Conservation (phyloP, 2,797 vertebrate genomes). For the Simalia tracyae region DNA sequence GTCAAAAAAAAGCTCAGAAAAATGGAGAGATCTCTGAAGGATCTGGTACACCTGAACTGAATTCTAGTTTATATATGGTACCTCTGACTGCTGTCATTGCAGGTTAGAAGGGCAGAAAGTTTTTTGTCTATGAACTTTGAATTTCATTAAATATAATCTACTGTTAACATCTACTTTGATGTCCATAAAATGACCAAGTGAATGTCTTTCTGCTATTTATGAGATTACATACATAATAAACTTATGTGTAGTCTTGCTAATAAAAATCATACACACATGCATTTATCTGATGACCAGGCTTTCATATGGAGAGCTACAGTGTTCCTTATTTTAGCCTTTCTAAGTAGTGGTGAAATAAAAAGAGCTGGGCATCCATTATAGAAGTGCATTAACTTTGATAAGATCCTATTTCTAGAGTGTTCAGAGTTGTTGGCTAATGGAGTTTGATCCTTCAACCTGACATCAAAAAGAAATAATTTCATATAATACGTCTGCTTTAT, state of each 20-base stretch:
- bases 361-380: slow-evolving; percentile 21
- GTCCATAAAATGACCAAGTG: slow-evolving; percentile 3
- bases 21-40: not conserved
- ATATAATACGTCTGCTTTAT: slow-evolving; percentile 58
- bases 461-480: slow-evolving; percentile 68
- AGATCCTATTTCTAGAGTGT: slow-evolving; percentile 27
- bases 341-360: slow-evolving; percentile 45
- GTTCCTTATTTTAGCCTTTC: not conserved
- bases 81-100: not conserved
- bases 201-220: slow-evolving; percentile 32
- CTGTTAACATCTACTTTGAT: slow-evolving; percentile 50
- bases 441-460: slow-evolving; percentile 50
- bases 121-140: slow-evolving; percentile 49
- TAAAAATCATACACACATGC: slow-evolving; percentile 9
- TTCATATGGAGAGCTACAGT: not conserved
- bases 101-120: not conserved
- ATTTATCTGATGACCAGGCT: not conserved
- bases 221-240: not conserved
- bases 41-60: not conserved
- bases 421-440: slow-evolving; percentile 37
- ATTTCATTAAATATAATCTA: slow-evolving; percentile 57
- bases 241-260: slow-evolving; percentile 36
- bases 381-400: slow-evolving; percentile 34
- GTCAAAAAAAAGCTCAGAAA: not conserved
- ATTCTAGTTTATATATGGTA: not conserved